Evolutionary conservation across 2,888 invertebrate genomes (phyloP), one percentile per base, ranked within the genome.

Genomic region (Syrphus vitripennis): DNA sequence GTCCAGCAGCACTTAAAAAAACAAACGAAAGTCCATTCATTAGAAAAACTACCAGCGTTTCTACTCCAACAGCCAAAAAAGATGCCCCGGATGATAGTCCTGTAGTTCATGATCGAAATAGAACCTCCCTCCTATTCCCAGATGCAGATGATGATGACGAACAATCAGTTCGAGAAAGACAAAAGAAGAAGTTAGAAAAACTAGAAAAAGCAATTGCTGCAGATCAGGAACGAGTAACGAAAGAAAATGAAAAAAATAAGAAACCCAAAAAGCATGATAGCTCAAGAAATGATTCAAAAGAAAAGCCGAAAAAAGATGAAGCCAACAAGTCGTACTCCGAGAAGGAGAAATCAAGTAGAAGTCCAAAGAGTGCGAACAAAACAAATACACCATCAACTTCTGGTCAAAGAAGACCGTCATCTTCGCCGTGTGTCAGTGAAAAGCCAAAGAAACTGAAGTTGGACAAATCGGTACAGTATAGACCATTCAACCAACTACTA

Each of bases 401-500:
- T 14, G 21, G 57, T 0, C 76, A 77, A 3, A 84, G 76, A n/a
- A 72, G 75, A 9, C 71, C 78, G 3, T 72, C 86, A 0, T 89
- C 89, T 1, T 88, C 90, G 5, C 88, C 90, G 1, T 74, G 79
- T 69, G 37, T 77, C 16, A 81, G 75, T 50, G 80, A 59, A 19
- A 88, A 83, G 12, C 70, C 89, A 3, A 91, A 91, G 37, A 92
- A 91, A 86, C 89, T 88, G 14, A 89, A 89, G 45, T 88, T 89
- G 6, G 87, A 88, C 5, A 78, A 83, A 29, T 88, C 87, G 14
- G 72, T 87, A 0, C 71, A 89, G 24, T 91, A 90, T 83, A 94
- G 93, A 89, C 94, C 94, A 0, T 96, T 95, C 87, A 90, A 93
- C 83, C 91, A 93, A 87, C 90, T 96, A 34, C 91, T 98, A 88